Evolutionary conservation across 1,140 invertebrate genomes (phyloP).

Genomic region (Bombus sibiricus): DNA sequence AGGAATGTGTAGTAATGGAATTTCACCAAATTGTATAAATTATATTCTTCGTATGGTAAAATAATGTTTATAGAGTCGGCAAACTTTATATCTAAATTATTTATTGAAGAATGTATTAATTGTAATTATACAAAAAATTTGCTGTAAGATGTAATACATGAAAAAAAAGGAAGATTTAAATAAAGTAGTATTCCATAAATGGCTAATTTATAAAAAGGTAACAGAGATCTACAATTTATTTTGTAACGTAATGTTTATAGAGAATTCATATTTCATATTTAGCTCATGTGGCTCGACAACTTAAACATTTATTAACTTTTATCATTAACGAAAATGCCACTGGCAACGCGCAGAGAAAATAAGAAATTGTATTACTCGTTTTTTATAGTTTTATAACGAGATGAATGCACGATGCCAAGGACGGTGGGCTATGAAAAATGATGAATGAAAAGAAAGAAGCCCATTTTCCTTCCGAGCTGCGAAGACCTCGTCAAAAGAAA

Average conservation of each 20-base stretch:
- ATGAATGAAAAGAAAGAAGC: constrained; percentile 12
- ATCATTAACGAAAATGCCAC: not conserved
- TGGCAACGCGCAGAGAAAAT: not conserved
- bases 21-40: not conserved
- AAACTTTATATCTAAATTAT: not conserved
- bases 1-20: not conserved
- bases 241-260: not conserved
- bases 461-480: not conserved
- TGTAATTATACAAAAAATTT: not conserved
- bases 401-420: constrained; percentile 3
- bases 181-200: not conserved
- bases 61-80: not conserved
- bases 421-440: not conserved
- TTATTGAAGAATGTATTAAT: not conserved
- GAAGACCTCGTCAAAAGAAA: not conserved
- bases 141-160: not conserved
- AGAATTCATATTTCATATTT: not conserved
- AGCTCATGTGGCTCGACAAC: not conserved
- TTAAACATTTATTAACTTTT: not conserved
- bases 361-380: not conserved
- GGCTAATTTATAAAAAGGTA: not conserved
- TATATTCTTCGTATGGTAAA: not conserved
- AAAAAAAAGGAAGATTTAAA: not conserved
- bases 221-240: not conserved
- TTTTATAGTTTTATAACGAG: not conserved